Percentiles rank a stretch among this genome's conserved stretches.
Conservation (phyloP, 2,888 invertebrate genomes). For the Oscheius sp. region DNA sequence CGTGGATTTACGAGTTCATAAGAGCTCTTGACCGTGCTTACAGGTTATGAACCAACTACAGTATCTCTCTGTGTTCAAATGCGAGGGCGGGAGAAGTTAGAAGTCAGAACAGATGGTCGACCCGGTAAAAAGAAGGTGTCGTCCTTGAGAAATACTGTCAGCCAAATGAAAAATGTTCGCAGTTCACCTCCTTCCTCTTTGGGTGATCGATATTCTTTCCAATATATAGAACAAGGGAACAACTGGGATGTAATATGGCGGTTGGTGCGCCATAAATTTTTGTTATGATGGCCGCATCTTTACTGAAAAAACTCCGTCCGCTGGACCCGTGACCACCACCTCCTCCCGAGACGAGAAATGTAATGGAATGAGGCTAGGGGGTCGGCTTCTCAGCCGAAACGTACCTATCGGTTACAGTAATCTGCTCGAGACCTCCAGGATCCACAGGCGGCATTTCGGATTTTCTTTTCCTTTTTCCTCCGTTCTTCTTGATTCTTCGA, state of each 20-base stretch:
- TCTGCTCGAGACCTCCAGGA: conserved; percentile 24
- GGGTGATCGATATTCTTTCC: not conserved
- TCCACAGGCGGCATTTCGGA: conserved; percentile 5
- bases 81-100: not conserved
- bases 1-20: not conserved
- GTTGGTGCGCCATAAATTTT: conserved; percentile 10
- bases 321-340: not conserved
- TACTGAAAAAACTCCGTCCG: not conserved
- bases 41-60: not conserved
- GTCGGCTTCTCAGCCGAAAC: not conserved
- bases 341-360: not conserved
- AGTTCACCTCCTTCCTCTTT: not conserved
- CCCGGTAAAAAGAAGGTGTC: not conserved
- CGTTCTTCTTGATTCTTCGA: conserved; percentile 49
- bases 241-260: conserved; percentile 6
- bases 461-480: conserved; percentile 36
- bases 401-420: conserved; percentile 23
- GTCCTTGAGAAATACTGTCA: conserved; percentile 17
- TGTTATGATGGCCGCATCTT: conserved; percentile 14
- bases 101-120: not conserved
- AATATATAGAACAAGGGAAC: not conserved
- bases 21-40: not conserved
- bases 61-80: not conserved
- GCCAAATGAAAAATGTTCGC: conserved; percentile 13
- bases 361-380: not conserved